Evolutionary conservation across 1,140 invertebrate species (phyloP).

Genomic region (Zaprionus inermis): DNA sequence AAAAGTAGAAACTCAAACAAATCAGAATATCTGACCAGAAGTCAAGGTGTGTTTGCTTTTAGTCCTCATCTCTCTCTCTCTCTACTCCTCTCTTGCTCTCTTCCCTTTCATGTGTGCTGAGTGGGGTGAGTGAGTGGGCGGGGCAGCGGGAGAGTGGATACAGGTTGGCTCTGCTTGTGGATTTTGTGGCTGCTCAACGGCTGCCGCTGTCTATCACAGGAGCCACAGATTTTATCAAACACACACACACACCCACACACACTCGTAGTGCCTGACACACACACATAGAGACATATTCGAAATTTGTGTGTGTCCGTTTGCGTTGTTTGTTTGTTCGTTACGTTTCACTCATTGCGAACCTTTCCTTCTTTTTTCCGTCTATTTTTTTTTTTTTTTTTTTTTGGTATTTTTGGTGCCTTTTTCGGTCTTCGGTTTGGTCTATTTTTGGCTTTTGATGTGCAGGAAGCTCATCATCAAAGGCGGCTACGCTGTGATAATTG

Average conservation of each 20-base stretch:
- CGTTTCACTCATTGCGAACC: constrained; percentile 62
- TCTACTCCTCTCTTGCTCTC: neutral
- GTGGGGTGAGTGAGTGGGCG: constrained; percentile 13
- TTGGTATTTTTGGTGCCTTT: constrained; percentile 48
- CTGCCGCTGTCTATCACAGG: constrained; percentile 59
- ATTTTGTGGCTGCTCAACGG: constrained; percentile 70
- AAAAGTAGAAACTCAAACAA: constrained; percentile 84
- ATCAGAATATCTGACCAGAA: constrained; percentile 80
- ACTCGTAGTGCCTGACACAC: constrained; percentile 6
- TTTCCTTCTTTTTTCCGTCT: constrained; percentile 19
- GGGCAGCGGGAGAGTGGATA: constrained; percentile 33
- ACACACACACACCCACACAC: constrained; percentile 22
- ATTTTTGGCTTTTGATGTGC: constrained; percentile 81
- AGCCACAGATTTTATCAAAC: constrained; percentile 68
- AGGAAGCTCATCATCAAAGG: constrained; percentile 81
- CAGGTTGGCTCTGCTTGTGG: constrained; percentile 33
- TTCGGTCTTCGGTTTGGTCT: constrained; percentile 65
- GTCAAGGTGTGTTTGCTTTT: constrained; percentile 79
- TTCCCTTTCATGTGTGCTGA: constrained; percentile 1
- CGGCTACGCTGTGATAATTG: constrained; percentile 70
- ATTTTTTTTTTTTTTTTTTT: constrained; percentile 11
- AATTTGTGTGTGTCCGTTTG: constrained; percentile 70
- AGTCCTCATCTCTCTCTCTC: neutral
- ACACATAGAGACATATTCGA: constrained; percentile 36
- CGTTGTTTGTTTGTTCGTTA: constrained; percentile 64